phyloP scores from a whole-genome alignment of 2,888 invertebrate species.

The Cynaeus angustus region DNA sequence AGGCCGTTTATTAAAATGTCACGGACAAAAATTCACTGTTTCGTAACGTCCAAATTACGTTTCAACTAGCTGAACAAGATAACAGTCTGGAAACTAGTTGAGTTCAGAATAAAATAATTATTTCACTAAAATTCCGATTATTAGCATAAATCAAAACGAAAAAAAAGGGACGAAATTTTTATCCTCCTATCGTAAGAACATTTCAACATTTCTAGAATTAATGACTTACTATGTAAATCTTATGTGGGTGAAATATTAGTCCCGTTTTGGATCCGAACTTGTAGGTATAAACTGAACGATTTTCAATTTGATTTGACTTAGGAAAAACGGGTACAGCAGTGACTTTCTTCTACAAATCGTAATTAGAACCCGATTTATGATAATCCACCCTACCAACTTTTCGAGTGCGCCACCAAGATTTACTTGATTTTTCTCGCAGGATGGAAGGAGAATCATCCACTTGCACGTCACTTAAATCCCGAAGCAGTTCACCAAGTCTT shows the following conservation, averaged over 20 bases:
- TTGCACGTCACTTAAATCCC: slow-evolving; percentile 15
- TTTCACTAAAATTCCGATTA: too few relatives aligned
- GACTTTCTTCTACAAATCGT: too few relatives aligned
- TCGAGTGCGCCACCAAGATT: neutral
- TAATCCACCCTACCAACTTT: slow-evolving; percentile 14
- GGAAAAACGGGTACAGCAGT: too few relatives aligned
- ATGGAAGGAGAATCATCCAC: neutral
- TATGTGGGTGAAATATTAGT: slow-evolving; percentile 18
- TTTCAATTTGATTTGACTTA: slow-evolving; percentile 18
- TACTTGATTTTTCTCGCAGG: neutral
- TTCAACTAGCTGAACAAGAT: too few relatives aligned
- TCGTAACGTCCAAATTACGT: neutral
- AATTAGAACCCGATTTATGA: neutral
- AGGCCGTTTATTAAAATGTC: slow-evolving; percentile 24
- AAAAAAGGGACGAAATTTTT: too few relatives aligned
- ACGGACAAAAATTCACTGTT: neutral
- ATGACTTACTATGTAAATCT: slow-evolving; percentile 26
- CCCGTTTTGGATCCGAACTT: slow-evolving; percentile 7
- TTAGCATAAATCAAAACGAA: too few relatives aligned
- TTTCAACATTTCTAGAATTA: too few relatives aligned
- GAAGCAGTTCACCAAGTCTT: slow-evolving; percentile 19
- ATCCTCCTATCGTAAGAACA: too few relatives aligned
- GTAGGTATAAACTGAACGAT: slow-evolving; percentile 26
- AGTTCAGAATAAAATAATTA: too few relatives aligned
- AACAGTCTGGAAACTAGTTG: too few relatives aligned